Evolutionary conservation across 2,113 vertebrate genomes (phyloP).

Genomic region (Lampris megalopsis): DNA sequence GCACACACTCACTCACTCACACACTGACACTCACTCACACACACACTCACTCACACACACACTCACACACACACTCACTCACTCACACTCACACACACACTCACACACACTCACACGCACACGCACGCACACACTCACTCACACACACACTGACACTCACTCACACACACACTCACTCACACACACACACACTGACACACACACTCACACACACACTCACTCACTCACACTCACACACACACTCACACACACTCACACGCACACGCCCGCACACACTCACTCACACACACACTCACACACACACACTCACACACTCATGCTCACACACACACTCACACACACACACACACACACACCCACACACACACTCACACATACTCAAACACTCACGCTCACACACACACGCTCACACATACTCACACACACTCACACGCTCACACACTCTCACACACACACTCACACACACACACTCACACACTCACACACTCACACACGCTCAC

Average conservation of each 20-base stretch:
- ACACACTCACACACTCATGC: too few species aligned
- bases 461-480: not conserved
- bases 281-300: not conserved
- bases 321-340: not conserved
- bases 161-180: not conserved
- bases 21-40: too few species aligned
- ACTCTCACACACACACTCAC: not conserved
- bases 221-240: not conserved
- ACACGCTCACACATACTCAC: too few species aligned
- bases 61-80: too few species aligned
- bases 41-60: not conserved
- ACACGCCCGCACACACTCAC: too few species aligned
- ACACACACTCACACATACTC: too few species aligned
- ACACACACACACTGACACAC: not conserved
- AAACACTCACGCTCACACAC: too few species aligned
- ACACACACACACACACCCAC: not conserved
- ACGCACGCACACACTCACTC: not conserved
- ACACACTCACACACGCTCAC: not conserved
- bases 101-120: not conserved
- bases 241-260: not conserved
- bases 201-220: not conserved
- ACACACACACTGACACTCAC: not conserved
- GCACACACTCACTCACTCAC: not conserved
- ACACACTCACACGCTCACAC: not conserved
- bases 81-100: not conserved